Base-by-base conservation (phyloP, 2,888 invertebrate species). In the Baronia brevicornis region DNA sequence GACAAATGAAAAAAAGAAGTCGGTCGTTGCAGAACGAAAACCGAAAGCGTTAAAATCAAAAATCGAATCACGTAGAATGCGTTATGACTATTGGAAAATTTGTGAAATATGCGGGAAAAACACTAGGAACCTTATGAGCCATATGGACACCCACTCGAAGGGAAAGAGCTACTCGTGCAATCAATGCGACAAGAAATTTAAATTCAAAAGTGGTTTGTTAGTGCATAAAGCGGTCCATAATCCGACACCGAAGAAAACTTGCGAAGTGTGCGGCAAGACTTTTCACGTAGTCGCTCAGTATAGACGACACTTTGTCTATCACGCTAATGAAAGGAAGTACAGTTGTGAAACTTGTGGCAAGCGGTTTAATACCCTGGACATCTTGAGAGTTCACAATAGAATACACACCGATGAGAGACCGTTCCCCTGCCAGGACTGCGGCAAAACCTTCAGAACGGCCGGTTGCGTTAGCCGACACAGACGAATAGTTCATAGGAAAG, bases 341-440 rank as follows among this genome's bases (percentile, higher is more conserved):
- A 71, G 67, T 3, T 87, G 87, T 36, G 74, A 79, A 3, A 77
- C 85, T 0, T 87, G 87, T 39, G 84, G 84, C 1, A 87, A 86
- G 43, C 58, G 84, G 4, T 88, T 87, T 39, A 85, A 84, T 29
- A 85, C 86, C 2, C 51, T 74, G 12, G 87, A 87, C 31, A 85
- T 86, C 10, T 53, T 87, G 21, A 62, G 60, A 24, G 80, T 85
- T 0, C 87, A 88, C 36, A 63, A 68, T 26, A 65, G 84, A 28
- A 84, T 70, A 1, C 87, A 87, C 31, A 80, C 80, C 0, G 82
- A 84, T 7, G 82, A 82, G 42, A 48, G 82, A 12, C 82, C 84
- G 0, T 84, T 79, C 46, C 51, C 60, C 11, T 86, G 86, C 43
- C 55, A 64, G 2, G 72, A 82, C 18, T 86, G 86, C 35, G 80